A percentile compares a stretch with the other conserved stretches of the same genome.
These are phyloP conservation scores for Catostomus latipinnis DNA, from an alignment of 2,797 vertebrate species.

Conservation along the genomic window DNA sequence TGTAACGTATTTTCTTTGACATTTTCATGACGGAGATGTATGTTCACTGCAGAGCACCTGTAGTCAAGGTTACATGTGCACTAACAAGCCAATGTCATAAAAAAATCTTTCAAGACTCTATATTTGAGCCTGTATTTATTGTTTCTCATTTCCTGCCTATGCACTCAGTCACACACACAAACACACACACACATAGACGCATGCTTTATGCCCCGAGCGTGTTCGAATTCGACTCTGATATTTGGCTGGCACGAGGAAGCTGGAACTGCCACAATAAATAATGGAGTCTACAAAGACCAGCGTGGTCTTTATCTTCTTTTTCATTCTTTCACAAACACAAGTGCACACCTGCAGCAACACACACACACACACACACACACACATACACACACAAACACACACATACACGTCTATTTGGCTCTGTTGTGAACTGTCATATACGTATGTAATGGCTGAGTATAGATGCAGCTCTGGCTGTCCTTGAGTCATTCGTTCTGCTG, in stretches of 20 bases:
- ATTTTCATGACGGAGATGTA: conserved; percentile 22
- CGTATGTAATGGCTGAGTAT: conserved; percentile 25
- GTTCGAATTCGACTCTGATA: conserved; percentile 44
- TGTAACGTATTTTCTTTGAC: conserved; percentile 15
- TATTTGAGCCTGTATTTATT: conserved; percentile 27
- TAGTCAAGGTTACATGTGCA: conserved; percentile 26
- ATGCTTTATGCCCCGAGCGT: conserved; percentile 18
- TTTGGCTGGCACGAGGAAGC: conserved; percentile 44
- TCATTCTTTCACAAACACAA: not conserved
- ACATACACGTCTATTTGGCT: too few relatives aligned
- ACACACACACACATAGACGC: conserved; percentile 11
- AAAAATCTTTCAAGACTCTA: conserved; percentile 14
- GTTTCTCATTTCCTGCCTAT: conserved; percentile 31
- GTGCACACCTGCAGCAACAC: conserved; percentile 2
- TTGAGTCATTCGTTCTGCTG: conserved; percentile 21
- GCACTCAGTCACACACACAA: conserved; percentile 1
- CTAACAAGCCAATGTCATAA: conserved; percentile 16
- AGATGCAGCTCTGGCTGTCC: conserved; percentile 23
- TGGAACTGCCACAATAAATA: conserved; percentile 50
- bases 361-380: not conserved
- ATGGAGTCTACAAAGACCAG: conserved; percentile 43
- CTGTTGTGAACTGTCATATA: conserved; percentile 14
- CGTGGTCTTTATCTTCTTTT: not conserved
- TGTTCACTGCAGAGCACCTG: conserved; percentile 1
- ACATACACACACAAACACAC: not conserved